A percentile compares a stretch with the other conserved stretches of the same genome.
phyloP scores from a whole-genome alignment of 1,140 invertebrate genomes.

The Vanessa tameamea region DNA sequence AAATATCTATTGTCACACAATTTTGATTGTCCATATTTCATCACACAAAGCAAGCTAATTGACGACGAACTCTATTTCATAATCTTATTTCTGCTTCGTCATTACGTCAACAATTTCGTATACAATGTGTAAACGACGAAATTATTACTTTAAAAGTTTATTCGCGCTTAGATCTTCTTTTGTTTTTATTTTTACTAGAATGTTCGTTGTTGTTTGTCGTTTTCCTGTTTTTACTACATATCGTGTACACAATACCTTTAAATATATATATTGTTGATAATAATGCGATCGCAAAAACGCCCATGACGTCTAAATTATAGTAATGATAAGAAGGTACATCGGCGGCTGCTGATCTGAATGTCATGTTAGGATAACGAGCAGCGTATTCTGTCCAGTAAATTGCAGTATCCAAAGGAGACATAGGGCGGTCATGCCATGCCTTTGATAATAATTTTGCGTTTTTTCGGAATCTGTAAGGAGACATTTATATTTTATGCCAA shows the following conservation, averaged over 20 bases:
- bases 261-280: conserved; percentile 27
- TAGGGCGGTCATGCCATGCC: conserved; percentile 81
- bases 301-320: conserved; percentile 82
- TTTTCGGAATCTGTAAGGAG: conserved; percentile 59
- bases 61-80: neutral
- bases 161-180: conserved; percentile 27
- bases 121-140: neutral
- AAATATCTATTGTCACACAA: no score
- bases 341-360: conserved; percentile 81
- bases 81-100: no score
- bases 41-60: no score
- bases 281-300: conserved; percentile 39
- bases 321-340: conserved; percentile 83
- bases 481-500: neutral
- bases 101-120: no score
- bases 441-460: conserved; percentile 68
- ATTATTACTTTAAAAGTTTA: neutral
- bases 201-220: conserved; percentile 6
- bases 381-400: conserved; percentile 85
- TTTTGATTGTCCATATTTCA: no score
- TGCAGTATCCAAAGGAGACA: conserved; percentile 79
- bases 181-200: conserved; percentile 20
- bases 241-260: conserved; percentile 34
- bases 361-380: conserved; percentile 81
- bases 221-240: conserved; percentile 15